Base-by-base conservation (phyloP, 2,113 vertebrate genomes). In the Dipodomys spectabilis region DNA sequence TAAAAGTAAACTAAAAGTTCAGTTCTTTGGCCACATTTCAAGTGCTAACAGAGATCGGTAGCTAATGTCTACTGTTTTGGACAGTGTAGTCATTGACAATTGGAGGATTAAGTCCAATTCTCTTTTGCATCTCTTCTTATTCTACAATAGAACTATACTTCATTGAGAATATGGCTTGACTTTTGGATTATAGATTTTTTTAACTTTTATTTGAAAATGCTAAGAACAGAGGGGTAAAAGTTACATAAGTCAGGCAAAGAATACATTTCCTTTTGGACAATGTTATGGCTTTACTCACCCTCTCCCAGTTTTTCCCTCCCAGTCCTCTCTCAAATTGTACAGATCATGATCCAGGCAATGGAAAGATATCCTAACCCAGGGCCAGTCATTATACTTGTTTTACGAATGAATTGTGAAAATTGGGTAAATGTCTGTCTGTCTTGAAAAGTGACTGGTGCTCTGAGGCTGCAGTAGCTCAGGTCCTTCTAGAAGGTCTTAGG, bases 361-460 rank as follows among this genome's bases (percentile, higher is more conserved):
- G 72, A 11, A 23, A 68, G 11, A 67, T 74, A 57, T 64, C 25
- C n/a, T 68, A 15, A 68, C 4, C 16, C 44, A 16, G 49, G 20
- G 27, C 11, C 20, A 19, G 12, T 64, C 82, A 30, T 68, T 53
- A 27, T 83, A 82, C 25, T 64, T 93, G n/a, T 92, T 94, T 93
- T 27, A 73, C 39, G 45, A 86, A 39, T 78, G 39, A 62, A 64
- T 30, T 62, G 20, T 32, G 20, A 28, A 44, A 75, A 64, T 28
- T 45, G 71, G 35, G 45, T 67, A 72, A 72, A 79, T 86, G 13
- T 72, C 39, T 45, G 8, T 75, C 45, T n/a, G 23, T 9, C 80
- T 22, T 60, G 22, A 65, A 22, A 30, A 82, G 30, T 67, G n/a
- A 60, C 13, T 8, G 9, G 27, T 67, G 7, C 28, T 69, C 57